Evolutionary conservation across 2,113 vertebrate genomes (phyloP).

Genomic region (Desmodus rotundus): DNA sequence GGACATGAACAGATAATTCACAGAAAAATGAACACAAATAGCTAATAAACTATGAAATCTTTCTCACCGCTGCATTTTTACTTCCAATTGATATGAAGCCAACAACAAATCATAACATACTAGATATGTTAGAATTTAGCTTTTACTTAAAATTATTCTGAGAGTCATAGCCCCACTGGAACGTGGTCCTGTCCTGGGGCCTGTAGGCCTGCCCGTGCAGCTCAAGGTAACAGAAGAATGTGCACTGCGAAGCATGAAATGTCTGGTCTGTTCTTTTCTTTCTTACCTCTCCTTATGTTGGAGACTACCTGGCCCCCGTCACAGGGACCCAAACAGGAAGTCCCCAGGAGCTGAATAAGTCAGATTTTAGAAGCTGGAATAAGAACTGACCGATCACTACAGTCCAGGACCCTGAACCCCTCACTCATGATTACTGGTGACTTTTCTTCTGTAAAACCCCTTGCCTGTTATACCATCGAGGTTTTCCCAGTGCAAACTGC

Average conservation of each 20-base stretch:
- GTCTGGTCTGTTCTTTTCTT: background rate
- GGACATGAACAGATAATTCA: background rate
- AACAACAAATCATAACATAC: background rate
- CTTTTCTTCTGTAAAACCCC: background rate
- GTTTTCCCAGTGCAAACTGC: background rate
- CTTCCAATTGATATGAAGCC: background rate
- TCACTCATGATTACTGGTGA: background rate
- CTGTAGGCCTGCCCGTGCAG: background rate
- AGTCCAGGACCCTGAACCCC: background rate
- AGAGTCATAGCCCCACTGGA: background rate
- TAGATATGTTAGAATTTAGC: background rate
- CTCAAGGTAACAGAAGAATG: background rate
- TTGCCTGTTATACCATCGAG: background rate
- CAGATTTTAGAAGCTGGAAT: background rate
- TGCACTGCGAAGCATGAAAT: background rate
- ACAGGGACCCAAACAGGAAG: background rate
- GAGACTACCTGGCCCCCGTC: background rate
- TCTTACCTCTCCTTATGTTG: background rate
- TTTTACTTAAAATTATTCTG: background rate
- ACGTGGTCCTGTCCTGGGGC: background rate
- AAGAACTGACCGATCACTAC: background rate
- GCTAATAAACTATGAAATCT: background rate
- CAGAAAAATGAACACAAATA: background rate
- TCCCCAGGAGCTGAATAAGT: background rate
- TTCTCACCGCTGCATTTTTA: background rate